phyloP scores from a whole-genome alignment of 2,113 vertebrate genomes.

The Hydropotes inermis region DNA sequence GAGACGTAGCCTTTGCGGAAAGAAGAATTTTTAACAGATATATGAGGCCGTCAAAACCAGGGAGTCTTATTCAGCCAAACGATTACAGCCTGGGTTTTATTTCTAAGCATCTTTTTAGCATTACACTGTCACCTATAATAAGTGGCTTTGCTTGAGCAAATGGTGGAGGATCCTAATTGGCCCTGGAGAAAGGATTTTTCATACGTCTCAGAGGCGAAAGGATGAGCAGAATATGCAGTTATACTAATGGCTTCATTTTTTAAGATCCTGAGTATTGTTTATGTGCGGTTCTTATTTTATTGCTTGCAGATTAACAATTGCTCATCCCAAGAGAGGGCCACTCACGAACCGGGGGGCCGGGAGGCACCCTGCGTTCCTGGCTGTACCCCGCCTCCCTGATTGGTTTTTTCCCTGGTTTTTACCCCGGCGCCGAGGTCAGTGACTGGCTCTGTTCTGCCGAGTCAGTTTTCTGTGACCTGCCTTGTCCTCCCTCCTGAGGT shows the following conservation, averaged over 20 bases:
- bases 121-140: constrained; percentile 78
- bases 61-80: neutral
- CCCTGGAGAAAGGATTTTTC: constrained; percentile 76
- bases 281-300: constrained; percentile 60
- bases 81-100: constrained; percentile 64
- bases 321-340: constrained; percentile 57
- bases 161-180: constrained; percentile 75
- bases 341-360: neutral
- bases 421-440: constrained; percentile 30
- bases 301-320: constrained; percentile 51
- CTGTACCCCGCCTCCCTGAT: neutral
- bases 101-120: constrained; percentile 77
- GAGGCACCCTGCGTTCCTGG: constrained; percentile 31
- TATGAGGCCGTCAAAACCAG: neutral
- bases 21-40: neutral
- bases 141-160: constrained; percentile 65
- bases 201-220: constrained; percentile 72
- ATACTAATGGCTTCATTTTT: constrained; percentile 79
- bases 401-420: too few species aligned
- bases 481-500: neutral
- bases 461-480: neutral
- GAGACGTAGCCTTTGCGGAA: neutral
- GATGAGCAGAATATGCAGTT: constrained; percentile 68
- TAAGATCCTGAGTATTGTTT: constrained; percentile 70
- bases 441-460: neutral